Evolutionary conservation across 1,140 invertebrate genomes (phyloP).

Genomic region (Metopolophium dirhodum): DNA sequence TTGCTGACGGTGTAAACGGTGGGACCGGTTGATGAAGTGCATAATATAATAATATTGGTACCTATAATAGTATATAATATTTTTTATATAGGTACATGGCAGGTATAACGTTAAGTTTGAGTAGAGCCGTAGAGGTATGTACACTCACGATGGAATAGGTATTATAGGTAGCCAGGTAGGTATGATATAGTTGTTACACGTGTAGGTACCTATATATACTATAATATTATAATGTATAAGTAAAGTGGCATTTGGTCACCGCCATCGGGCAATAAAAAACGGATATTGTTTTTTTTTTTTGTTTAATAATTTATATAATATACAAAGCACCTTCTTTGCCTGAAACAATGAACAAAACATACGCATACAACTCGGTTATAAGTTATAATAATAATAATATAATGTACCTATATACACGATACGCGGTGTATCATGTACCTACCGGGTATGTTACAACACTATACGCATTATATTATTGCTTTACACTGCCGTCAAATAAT

Average conservation of each 20-base stretch:
- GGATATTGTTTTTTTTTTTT: neutral
- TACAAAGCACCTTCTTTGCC: conserved; percentile 6
- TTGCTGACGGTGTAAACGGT: too few species aligned
- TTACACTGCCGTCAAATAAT: neutral
- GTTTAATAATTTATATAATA: neutral
- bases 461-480: neutral
- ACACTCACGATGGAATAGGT: neutral
- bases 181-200: neutral
- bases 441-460: neutral
- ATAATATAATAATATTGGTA: too few species aligned
- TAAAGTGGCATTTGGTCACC: neutral
- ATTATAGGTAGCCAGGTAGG: neutral
- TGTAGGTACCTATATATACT: neutral
- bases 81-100: too few species aligned
- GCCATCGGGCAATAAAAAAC: neutral
- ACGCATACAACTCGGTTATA: neutral
- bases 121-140: neutral
- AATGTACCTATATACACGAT: neutral
- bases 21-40: too few species aligned
- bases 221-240: neutral
- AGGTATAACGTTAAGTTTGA: neutral
- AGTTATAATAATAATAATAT: neutral
- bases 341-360: neutral
- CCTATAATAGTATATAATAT: too few species aligned
- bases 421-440: neutral